phyloP scores from a whole-genome alignment of 2,113 vertebrate genomes.

The Dinomys branickii region DNA sequence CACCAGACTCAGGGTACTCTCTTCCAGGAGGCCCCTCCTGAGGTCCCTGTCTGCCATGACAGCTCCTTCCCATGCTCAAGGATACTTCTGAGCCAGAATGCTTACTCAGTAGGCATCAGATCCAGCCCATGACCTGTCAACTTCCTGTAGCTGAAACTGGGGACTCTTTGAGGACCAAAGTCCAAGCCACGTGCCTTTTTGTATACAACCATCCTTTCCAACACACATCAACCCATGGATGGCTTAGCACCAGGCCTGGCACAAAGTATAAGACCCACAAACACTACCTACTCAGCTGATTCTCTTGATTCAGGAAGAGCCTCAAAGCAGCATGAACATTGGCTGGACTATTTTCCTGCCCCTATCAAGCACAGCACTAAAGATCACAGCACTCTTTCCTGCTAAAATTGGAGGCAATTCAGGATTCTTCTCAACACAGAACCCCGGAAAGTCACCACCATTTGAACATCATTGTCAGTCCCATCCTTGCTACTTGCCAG shows the following conservation, averaged over 20 bases:
- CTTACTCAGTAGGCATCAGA: neutral
- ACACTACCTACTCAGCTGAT: neutral
- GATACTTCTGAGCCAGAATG: neutral
- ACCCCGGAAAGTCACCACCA: neutral
- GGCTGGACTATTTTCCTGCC: neutral
- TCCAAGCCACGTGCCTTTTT: neutral
- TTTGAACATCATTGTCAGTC: neutral
- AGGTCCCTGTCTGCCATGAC: neutral
- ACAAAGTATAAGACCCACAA: neutral
- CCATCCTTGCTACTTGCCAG: neutral
- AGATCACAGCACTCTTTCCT: neutral
- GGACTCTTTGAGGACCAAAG: neutral
- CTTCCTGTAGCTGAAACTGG: neutral
- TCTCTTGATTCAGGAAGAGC: neutral
- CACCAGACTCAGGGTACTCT: neutral
- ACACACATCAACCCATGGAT: neutral
- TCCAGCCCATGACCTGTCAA: neutral
- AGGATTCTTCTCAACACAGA: conserved; percentile 25
- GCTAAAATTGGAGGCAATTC: neutral
- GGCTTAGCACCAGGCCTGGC: neutral
- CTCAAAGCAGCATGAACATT: neutral
- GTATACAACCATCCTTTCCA: neutral
- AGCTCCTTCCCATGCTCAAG: neutral
- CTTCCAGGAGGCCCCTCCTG: neutral
- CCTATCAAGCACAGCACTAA: neutral